phyloP scores from a whole-genome alignment of 1,140 invertebrate genomes.

The Drosophila hydei region DNA sequence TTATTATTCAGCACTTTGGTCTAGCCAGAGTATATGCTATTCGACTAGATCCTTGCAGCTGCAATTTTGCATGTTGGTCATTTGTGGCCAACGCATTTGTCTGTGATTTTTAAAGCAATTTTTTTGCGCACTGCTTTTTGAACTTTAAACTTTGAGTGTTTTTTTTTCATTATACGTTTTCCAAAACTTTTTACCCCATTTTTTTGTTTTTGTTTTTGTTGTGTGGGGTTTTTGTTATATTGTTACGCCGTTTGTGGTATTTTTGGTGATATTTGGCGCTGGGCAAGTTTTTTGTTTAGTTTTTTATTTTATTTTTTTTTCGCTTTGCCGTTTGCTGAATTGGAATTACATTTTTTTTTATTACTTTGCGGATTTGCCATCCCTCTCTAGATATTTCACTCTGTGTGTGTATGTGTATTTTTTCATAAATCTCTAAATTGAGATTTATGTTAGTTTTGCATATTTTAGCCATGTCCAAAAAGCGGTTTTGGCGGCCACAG shows the following conservation, averaged over 20 bases:
- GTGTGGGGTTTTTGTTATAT: conserved; percentile 51
- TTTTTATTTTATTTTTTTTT: conserved; percentile 27
- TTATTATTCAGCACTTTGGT: neutral
- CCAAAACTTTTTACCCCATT: conserved; percentile 3
- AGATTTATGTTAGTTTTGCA: conserved; percentile 83
- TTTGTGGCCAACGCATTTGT: conserved; percentile 44
- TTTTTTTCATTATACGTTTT: conserved; percentile 25
- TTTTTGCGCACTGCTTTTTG: conserved; percentile 38
- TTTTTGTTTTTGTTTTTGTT: conserved; percentile 20
- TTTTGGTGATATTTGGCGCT: conserved; percentile 71
- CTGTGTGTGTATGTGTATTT: conserved; percentile 40
- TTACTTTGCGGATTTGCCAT: conserved; percentile 62
- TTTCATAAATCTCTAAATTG: conserved; percentile 83
- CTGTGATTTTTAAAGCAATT: conserved; percentile 55
- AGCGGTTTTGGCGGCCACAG: conserved; percentile 63
- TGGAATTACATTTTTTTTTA: conserved; percentile 78
- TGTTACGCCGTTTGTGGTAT: conserved; percentile 65
- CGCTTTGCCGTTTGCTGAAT: conserved; percentile 53
- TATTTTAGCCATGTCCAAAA: conserved; percentile 79
- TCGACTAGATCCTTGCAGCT: neutral
- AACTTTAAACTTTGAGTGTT: conserved; percentile 44
- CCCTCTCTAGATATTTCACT: neutral
- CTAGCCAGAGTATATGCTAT: neutral
- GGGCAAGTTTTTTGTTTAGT: conserved; percentile 57
- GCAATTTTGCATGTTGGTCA: conserved; percentile 31